phyloP scores from a whole-genome alignment of 2,888 invertebrate species.

The Barypeithes pellucidus region DNA sequence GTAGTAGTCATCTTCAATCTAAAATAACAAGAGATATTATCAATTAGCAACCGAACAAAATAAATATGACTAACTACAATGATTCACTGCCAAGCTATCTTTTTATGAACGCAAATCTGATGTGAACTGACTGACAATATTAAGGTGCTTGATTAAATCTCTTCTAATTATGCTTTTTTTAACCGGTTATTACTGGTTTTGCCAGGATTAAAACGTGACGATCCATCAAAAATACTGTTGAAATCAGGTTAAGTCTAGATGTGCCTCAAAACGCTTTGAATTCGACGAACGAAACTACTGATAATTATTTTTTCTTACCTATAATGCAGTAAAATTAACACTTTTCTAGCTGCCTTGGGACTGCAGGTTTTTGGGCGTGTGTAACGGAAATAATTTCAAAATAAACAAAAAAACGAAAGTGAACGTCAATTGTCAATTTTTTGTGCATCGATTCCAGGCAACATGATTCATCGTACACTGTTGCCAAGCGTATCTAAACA shows the following conservation, averaged over 20 bases:
- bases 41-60: constrained; percentile 11
- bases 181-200: constrained; percentile 49
- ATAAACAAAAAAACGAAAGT: constrained; percentile 3
- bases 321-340: background rate
- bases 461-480: background rate
- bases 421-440: constrained; percentile 6
- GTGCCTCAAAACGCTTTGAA: too few species aligned
- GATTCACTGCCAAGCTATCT: background rate
- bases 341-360: constrained; percentile 1
- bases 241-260: background rate
- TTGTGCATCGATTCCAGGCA: background rate
- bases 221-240: background rate
- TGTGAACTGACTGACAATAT: background rate
- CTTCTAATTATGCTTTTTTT: constrained; percentile 7
- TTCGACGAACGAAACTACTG: too few species aligned
- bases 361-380: constrained; percentile 11
- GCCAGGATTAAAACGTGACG: constrained; percentile 12
- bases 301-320: background rate
- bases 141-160: constrained; percentile 1
- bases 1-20: constrained; percentile 66
- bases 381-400: constrained; percentile 25
- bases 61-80: background rate
- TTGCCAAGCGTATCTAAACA: background rate
- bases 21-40: constrained; percentile 6
- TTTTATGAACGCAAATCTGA: background rate